These are phyloP conservation scores for Eilema caniola DNA, from an alignment of 2,888 invertebrate genomes.

Conservation along the genomic window DNA sequence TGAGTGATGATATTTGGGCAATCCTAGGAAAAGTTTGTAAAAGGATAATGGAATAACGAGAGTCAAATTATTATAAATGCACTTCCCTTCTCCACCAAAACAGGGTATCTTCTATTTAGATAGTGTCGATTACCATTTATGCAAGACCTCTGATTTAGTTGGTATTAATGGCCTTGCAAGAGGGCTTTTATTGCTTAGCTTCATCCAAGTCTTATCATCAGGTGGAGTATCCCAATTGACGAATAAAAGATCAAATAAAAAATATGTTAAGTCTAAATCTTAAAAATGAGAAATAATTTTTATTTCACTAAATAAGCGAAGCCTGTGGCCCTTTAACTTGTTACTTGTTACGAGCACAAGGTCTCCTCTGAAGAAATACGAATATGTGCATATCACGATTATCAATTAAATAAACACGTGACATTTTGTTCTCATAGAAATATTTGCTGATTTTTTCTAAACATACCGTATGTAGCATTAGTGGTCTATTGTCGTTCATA, in stretches of 20 bases:
- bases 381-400: conserved; percentile 4
- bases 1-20: no score
- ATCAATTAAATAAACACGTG: conserved; percentile 22
- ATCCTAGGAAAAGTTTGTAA: no score
- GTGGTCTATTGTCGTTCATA: conserved; percentile 48
- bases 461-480: conserved; percentile 44
- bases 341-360: not conserved
- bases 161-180: no score
- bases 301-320: not conserved
- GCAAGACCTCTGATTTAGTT: no score
- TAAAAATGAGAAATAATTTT: not conserved
- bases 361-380: not conserved
- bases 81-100: no score
- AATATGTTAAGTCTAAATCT: not conserved
- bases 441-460: conserved; percentile 51
- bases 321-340: not conserved
- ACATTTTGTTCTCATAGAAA: conserved; percentile 58
- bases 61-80: no score
- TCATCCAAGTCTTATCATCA: not conserved
- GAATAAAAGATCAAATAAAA: not conserved
- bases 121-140: no score
- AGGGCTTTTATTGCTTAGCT: no score
- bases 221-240: not conserved
- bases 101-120: no score
- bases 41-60: no score